phyloP scores from a whole-genome alignment of 2,888 invertebrate species.

The Apodemia mormo region DNA sequence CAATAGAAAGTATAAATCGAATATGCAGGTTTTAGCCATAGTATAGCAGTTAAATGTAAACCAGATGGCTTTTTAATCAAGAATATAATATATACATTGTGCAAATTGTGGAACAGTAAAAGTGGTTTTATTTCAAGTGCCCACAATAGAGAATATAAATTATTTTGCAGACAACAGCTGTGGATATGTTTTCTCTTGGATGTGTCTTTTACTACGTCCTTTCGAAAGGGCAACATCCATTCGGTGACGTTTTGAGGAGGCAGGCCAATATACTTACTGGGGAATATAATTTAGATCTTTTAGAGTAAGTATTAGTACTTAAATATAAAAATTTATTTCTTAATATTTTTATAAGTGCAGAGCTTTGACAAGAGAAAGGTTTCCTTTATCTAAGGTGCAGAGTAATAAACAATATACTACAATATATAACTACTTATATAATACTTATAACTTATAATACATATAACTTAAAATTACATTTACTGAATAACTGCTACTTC shows the following conservation, averaged over 20 bases:
- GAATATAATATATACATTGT: no score
- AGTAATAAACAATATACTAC: no score
- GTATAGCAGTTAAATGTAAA: no score
- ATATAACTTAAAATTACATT: no score
- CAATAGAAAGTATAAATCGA: no score
- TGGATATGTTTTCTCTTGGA: conserved; percentile 98
- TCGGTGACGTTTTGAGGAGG: conserved; percentile 93
- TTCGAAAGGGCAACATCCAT: conserved; percentile 94
- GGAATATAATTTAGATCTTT: conserved; percentile 79
- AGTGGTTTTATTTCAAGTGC: not conserved
- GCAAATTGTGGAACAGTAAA: not conserved
- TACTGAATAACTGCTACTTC: no score
- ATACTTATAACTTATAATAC: no score
- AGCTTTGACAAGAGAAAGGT: no score
- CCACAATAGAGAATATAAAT: not conserved
- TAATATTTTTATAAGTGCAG: not conserved
- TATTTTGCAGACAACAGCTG: conserved; percentile 88
- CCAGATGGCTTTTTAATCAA: no score
- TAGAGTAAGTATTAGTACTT: conserved; percentile 58
- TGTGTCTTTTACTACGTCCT: conserved; percentile 98
- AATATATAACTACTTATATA: no score
- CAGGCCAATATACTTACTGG: conserved; percentile 94
- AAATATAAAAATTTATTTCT: not conserved
- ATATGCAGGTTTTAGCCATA: no score
- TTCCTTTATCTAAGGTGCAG: no score